Evolutionary conservation across 2,797 vertebrate species (phyloP).

Genomic region (Pteropus rufus): DNA sequence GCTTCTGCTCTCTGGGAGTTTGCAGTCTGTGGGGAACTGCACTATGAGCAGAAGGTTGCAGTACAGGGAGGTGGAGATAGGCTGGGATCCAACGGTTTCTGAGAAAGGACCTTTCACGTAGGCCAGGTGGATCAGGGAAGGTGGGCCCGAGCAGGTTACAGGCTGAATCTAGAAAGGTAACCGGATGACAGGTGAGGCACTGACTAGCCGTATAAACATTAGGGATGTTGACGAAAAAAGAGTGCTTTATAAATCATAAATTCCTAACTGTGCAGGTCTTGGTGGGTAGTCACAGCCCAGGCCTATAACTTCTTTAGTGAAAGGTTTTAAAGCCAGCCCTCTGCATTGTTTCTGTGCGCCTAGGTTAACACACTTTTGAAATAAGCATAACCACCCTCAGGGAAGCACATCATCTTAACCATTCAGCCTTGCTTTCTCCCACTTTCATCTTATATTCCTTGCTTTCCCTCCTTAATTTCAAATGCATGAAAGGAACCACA

Average conservation of each 20-base stretch:
- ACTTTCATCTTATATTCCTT: no score
- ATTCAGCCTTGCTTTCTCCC: neutral
- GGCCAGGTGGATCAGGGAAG: neutral
- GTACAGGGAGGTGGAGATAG: neutral
- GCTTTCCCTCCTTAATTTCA: neutral
- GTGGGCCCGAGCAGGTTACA: neutral
- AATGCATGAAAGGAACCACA: neutral
- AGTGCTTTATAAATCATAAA: neutral
- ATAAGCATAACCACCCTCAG: neutral
- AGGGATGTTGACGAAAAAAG: neutral
- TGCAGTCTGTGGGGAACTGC: neutral
- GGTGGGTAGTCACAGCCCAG: neutral
- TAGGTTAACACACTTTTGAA: neutral
- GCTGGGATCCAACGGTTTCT: neutral
- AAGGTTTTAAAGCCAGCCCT: neutral
- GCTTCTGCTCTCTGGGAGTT: neutral
- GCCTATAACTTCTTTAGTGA: neutral
- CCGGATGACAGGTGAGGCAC: neutral
- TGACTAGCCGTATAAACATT: fast-evolving
- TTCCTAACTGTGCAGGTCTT: neutral
- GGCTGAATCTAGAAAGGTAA: neutral
- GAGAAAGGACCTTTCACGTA: fast-evolving
- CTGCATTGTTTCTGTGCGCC: neutral
- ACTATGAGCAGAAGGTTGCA: neutral
- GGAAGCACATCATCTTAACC: neutral